These are phyloP conservation scores for Calliopum simillimum DNA, from an alignment of 2,888 invertebrate species.

Conservation along the genomic window DNA sequence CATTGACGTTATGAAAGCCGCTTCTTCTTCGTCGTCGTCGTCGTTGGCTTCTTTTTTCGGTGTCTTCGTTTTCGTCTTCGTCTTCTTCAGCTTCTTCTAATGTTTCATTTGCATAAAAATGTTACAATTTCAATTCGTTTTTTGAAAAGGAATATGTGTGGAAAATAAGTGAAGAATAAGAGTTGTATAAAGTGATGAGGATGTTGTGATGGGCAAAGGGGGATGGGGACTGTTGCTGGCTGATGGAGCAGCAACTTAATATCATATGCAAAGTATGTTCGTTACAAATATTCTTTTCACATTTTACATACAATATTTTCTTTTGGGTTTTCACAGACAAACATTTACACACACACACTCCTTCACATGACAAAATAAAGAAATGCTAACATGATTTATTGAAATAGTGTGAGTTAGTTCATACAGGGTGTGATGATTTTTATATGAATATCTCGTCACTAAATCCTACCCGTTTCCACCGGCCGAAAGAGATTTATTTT, in stretches of 20 bases:
- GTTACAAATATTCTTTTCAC: slow-evolving; percentile 38
- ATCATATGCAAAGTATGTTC: slow-evolving; percentile 47
- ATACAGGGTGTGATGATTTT: slow-evolving; percentile 41
- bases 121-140: slow-evolving; percentile 48
- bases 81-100: not conserved
- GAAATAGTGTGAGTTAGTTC: slow-evolving; percentile 45
- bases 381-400: slow-evolving; percentile 60
- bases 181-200: not conserved
- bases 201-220: not conserved
- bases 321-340: slow-evolving; percentile 31
- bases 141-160: slow-evolving; percentile 36
- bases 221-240: not conserved
- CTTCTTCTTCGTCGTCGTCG: too few species aligned
- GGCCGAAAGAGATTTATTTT: too few species aligned
- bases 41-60: too few species aligned
- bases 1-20: too few species aligned
- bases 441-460: too few species aligned
- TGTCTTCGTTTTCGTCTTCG: too few species aligned
- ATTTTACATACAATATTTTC: slow-evolving; percentile 26
- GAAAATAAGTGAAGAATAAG: not conserved
- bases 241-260: slow-evolving; percentile 41
- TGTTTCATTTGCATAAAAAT: slow-evolving; percentile 50
- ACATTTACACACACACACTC: not conserved
- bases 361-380: slow-evolving; percentile 30
- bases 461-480: too few species aligned